Evolutionary conservation across 2,888 invertebrate genomes (phyloP).

Genomic region (Protophormia terraenovae): DNA sequence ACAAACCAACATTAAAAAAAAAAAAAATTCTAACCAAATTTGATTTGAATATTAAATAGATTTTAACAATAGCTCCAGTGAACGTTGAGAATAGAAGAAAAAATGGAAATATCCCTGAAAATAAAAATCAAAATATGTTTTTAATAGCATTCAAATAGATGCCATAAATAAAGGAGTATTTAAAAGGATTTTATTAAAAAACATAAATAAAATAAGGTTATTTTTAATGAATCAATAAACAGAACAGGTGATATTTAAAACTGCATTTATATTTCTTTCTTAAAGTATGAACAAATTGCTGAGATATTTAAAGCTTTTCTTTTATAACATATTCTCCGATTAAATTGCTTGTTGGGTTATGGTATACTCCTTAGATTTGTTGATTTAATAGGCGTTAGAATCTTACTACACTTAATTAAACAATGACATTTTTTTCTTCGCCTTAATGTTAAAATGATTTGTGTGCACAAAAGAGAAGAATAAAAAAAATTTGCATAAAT

Average conservation of each 20-base stretch:
- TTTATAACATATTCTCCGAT: too few species aligned
- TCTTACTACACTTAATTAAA: neutral
- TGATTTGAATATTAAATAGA: constrained; percentile 78
- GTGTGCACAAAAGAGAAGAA: neutral
- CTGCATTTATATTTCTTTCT: too few species aligned
- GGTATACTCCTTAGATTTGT: neutral
- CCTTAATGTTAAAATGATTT: neutral
- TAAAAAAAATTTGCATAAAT: constrained; percentile 28
- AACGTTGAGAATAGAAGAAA: neutral
- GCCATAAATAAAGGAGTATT: neutral
- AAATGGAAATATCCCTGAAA: neutral
- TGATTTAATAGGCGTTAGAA: neutral
- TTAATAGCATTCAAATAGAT: too few species aligned
- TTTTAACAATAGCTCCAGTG: constrained; percentile 33
- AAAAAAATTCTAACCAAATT: constrained; percentile 71
- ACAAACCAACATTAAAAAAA: constrained; percentile 31
- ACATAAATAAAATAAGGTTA: neutral
- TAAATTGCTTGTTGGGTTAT: neutral
- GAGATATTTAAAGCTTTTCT: too few species aligned
- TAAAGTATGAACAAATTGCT: too few species aligned
- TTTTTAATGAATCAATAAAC: too few species aligned
- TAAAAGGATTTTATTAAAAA: neutral
- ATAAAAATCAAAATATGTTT: neutral
- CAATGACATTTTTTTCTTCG: neutral
- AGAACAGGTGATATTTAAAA: too few species aligned